Percentiles rank a stretch among this genome's conserved stretches.
phyloP scores from a whole-genome alignment of 2,113 vertebrate genomes.

The Lepus europaeus region DNA sequence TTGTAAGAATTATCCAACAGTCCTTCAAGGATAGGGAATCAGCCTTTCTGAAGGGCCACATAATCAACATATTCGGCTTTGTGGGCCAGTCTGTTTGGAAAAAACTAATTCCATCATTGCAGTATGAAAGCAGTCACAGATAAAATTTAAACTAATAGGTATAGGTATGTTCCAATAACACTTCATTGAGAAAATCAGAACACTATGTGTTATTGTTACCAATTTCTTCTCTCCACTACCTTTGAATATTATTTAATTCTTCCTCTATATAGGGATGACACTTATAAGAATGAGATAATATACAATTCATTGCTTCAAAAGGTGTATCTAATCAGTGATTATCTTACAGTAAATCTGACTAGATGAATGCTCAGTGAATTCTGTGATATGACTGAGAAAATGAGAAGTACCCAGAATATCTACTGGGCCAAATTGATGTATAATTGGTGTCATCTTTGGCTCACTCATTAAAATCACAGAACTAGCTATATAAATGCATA shows the following conservation, averaged over 20 bases:
- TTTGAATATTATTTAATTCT: not conserved
- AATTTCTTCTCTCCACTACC: not conserved
- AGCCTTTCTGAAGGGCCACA: not conserved
- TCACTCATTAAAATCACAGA: not conserved
- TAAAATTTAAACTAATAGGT: not conserved
- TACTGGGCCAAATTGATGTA: not conserved
- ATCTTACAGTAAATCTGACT: not conserved
- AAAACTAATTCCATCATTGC: not conserved
- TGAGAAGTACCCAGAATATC: not conserved
- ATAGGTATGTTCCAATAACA: not conserved
- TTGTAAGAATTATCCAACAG: not conserved
- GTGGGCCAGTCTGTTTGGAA: not conserved
- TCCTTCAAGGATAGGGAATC: rapidly evolving
- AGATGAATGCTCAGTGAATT: not conserved
- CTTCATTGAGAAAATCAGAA: constrained; percentile 2
- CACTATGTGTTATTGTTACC: not conserved
- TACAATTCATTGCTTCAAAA: not conserved
- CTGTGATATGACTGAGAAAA: not conserved
- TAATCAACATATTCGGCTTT: not conserved
- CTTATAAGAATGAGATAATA: not conserved
- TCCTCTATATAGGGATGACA: not conserved
- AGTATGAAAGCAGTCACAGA: not conserved
- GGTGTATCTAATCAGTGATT: not conserved
- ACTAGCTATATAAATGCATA: not conserved
- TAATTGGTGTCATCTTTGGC: not conserved